These are phyloP conservation scores for Nerophis lumbriciformis DNA, from an alignment of 2,113 vertebrate genomes.

Conservation along the genomic window DNA sequence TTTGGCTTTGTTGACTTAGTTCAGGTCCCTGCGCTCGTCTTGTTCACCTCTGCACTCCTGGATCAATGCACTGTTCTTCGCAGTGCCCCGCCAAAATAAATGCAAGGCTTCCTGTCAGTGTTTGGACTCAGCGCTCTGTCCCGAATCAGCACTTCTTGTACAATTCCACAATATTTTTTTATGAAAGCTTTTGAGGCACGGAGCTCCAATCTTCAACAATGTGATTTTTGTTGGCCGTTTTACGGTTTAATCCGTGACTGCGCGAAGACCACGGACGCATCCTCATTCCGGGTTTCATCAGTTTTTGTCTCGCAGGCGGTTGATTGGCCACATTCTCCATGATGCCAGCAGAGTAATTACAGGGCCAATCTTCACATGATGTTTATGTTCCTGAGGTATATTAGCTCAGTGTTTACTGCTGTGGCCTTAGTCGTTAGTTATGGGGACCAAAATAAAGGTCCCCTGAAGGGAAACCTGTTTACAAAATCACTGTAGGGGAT, in stretches of 20 bases:
- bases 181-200: constrained; percentile 25
- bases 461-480: too few relatives aligned
- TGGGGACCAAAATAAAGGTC: too few relatives aligned
- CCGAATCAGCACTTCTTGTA: constrained; percentile 25
- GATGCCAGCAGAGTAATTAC: constrained; percentile 41
- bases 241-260: constrained; percentile 2
- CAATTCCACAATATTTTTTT: constrained; percentile 32
- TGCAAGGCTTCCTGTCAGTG: constrained; percentile 40
- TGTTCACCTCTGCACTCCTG: constrained; percentile 4
- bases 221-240: not conserved
- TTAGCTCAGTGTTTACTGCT: constrained; percentile 39
- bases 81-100: constrained; percentile 57
- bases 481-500: too few relatives aligned
- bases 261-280: constrained; percentile 13
- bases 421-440: not conserved
- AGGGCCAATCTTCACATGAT: constrained; percentile 35
- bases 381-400: constrained; percentile 20
- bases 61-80: constrained; percentile 28
- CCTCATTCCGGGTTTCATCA: constrained; percentile 11
- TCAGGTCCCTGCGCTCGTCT: constrained; percentile 12
- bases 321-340: constrained; percentile 23
- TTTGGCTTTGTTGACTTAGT: constrained; percentile 33
- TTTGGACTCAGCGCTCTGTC: constrained; percentile 44
- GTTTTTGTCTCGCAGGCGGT: constrained; percentile 1
- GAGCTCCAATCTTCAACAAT: constrained; percentile 7